Conservation (phyloP, 2,888 invertebrate species). For the Azorinus chamasolen region DNA sequence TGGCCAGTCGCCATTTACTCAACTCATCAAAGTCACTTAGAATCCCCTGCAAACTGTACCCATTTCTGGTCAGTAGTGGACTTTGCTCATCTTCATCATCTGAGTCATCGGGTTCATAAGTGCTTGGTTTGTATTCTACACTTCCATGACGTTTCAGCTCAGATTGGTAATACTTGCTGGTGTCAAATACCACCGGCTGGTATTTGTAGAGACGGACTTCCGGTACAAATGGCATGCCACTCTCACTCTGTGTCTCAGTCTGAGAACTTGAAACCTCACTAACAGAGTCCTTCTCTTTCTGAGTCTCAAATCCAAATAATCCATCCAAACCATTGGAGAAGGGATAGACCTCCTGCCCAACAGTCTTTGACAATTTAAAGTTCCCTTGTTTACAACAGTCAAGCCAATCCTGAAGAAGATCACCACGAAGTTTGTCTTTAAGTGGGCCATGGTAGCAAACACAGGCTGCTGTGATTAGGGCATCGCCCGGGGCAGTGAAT, state of each 20-base stretch:
- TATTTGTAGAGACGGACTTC: constrained; percentile 79
- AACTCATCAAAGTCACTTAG: constrained; percentile 77
- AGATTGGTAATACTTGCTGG: constrained; percentile 81
- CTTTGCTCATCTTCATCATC: constrained; percentile 79
- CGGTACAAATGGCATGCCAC: constrained; percentile 57
- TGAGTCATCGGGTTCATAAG: constrained; percentile 70
- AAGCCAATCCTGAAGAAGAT: constrained; percentile 83
- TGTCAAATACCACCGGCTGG: constrained; percentile 79
- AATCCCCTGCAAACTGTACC: constrained; percentile 78
- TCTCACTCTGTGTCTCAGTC: constrained; percentile 64
- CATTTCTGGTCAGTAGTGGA: constrained; percentile 75
- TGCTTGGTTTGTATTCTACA: constrained; percentile 74
- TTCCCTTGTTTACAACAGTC: constrained; percentile 77
- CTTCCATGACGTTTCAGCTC: constrained; percentile 79
- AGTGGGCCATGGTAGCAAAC: constrained; percentile 85
- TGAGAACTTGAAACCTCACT: constrained; percentile 67
- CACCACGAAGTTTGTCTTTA: constrained; percentile 78
- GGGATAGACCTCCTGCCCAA: constrained; percentile 66
- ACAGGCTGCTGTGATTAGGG: constrained; percentile 83
- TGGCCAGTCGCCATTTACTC: constrained; percentile 81
- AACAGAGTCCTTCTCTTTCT: constrained; percentile 62
- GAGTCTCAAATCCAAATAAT: constrained; percentile 59
- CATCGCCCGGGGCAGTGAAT: constrained; percentile 82
- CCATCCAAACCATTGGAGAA: constrained; percentile 57
- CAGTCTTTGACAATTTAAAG: constrained; percentile 61